Conservation (phyloP, 2,888 invertebrate genomes). For the Bibio marci region DNA sequence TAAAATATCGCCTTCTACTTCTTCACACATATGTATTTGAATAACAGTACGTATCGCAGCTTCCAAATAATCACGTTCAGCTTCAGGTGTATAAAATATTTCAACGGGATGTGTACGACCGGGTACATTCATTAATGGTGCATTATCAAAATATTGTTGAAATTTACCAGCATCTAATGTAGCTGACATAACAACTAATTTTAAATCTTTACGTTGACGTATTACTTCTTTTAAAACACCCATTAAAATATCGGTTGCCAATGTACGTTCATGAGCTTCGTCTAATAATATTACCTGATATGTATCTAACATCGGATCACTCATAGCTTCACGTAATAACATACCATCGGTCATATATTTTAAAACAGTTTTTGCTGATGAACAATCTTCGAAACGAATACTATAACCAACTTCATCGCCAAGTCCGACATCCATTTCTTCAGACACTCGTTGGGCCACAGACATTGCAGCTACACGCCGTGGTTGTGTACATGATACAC, state of each 20-base stretch:
- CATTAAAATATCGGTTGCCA: conserved; percentile 98
- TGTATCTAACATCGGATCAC: conserved; percentile 90
- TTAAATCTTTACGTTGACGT: conserved; percentile 71
- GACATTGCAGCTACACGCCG: conserved; percentile 98
- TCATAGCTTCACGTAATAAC: conserved; percentile 98
- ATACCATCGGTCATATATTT: conserved; percentile 99
- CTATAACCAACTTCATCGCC: conserved; percentile 89
- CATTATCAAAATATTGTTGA: conserved; percentile 96
- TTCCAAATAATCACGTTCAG: conserved; percentile 93
- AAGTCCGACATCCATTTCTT: conserved; percentile 96
- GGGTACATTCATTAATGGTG: conserved; percentile 96
- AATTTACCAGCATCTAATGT: conserved; percentile 99
- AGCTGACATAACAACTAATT: conserved; percentile 98
- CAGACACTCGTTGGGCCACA: conserved; percentile 95
- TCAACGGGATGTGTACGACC: conserved; percentile 91
- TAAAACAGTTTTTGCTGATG: conserved; percentile 79
- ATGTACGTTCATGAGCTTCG: conserved; percentile 96
- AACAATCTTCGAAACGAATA: conserved; percentile 98
- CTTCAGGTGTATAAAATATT: conserved; percentile 98
- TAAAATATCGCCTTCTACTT: conserved; percentile 78
- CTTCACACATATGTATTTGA: conserved; percentile 89
- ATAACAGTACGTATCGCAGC: conserved; percentile 96
- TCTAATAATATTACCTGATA: conserved; percentile 94
- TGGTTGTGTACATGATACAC: conserved; percentile 93
- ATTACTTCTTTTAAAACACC: conserved; percentile 93